phyloP scores from a whole-genome alignment of 2,113 vertebrate species.

The Elanoides forficatus region DNA sequence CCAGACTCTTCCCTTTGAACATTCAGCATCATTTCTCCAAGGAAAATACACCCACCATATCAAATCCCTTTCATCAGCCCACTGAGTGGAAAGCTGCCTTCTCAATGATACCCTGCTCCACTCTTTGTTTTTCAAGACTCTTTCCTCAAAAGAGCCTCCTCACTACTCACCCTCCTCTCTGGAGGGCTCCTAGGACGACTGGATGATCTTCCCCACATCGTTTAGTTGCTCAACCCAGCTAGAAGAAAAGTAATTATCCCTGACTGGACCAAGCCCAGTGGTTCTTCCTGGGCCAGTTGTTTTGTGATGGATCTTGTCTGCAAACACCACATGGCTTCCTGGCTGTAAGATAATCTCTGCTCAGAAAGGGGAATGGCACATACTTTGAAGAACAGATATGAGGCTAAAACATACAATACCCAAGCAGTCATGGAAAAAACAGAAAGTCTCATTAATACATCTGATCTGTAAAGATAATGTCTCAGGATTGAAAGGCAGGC shows the following conservation, averaged over 20 bases:
- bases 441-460: not conserved
- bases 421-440: not conserved
- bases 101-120: not conserved
- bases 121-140: not conserved
- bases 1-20: not conserved
- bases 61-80: not conserved
- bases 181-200: not conserved
- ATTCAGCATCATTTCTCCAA: not conserved
- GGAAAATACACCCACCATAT: not conserved
- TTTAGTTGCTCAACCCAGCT: not conserved
- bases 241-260: not conserved
- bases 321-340: accelerated
- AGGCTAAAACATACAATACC: accelerated
- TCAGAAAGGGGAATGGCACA: accelerated
- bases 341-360: not conserved
- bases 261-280: not conserved
- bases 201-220: accelerated
- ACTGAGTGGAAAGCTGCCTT: not conserved
- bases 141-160: not conserved
- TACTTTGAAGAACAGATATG: not conserved
- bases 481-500: not conserved
- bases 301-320: not conserved
- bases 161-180: not conserved
- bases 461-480: not conserved
- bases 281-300: not conserved